Base-by-base conservation (phyloP, 2,797 vertebrate species). In the Neosilurus mollespiculum region DNA sequence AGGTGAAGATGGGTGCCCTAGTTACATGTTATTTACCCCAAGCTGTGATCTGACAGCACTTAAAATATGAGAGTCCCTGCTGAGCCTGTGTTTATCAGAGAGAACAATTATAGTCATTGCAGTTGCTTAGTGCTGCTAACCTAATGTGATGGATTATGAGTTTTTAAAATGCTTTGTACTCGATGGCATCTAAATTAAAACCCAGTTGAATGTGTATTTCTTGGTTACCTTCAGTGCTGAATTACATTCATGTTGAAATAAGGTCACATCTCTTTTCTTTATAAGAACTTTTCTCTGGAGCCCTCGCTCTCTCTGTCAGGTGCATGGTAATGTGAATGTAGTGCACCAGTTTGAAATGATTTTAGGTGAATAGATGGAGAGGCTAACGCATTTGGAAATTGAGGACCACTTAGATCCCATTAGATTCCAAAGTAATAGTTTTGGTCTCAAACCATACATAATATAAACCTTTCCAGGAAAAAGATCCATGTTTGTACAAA, bases 1-100 rank as follows among this genome's bases (percentile, higher is more conserved):
- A 87, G 83, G 85, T 90, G 86, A 84, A 86, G 64, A 86, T 70
- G 86, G 22, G 72, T 89, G 90, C 86, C 90, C 89, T 86, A 91
- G 67, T 89, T 93, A 83, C 87, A 83, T 90, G 78, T 88, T 84
- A 89, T 86, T 91, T 89, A 86, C 75, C 80, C 70, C 75, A 75
- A 72, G 85, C 88, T 79, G 83, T 69, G 76, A 62, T 77, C 77
- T 80, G 85, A 84, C 84, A 88, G 79, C 81, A 85, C 83, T 64
- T 86, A 78, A 91, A 88, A 85, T 88, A 91, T 72, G 89, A 84
- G 88, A 83, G 86, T 79, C 81, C 76, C 81, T 71, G 83, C 81
- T 81, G 82, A 26, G 79, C 78, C 34, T 66, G 14, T 9, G 61
- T 82, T 67, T 83, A 70, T 72, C 72, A 70, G 15, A 77, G 30